phyloP scores from a whole-genome alignment of 2,797 vertebrate genomes.

The Sebastes alutus region DNA sequence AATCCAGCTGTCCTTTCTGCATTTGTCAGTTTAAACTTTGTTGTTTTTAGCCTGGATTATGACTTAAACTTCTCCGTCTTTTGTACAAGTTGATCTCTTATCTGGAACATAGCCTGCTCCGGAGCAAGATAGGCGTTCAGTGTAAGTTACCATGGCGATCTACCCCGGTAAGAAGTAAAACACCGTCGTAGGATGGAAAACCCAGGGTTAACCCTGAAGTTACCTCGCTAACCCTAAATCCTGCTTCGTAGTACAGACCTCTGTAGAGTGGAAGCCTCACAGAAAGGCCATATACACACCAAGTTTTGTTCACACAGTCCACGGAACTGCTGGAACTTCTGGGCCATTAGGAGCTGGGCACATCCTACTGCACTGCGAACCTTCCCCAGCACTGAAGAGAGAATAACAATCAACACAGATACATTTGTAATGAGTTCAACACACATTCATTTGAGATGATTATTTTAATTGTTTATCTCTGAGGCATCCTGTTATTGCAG shows the following conservation, averaged over 20 bases:
- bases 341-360: constrained; percentile 96
- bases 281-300: constrained; percentile 84
- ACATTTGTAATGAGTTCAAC: background rate
- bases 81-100: too few species aligned
- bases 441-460: background rate
- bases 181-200: too few species aligned
- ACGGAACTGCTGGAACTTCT: constrained; percentile 99
- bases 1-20: accelerated
- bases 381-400: constrained; percentile 91
- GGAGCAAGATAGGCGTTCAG: too few species aligned
- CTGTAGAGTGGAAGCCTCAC: background rate
- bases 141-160: too few species aligned
- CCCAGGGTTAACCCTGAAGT: background rate
- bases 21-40: too few species aligned
- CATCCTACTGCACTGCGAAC: constrained; percentile 97
- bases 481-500: background rate
- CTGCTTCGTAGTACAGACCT: too few species aligned
- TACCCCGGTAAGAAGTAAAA: too few species aligned
- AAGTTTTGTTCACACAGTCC: constrained; percentile 98
- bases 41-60: too few species aligned
- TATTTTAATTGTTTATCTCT: background rate
- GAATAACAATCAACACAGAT: background rate
- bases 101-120: too few species aligned
- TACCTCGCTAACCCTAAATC: too few species aligned
- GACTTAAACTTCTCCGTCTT: too few species aligned